phyloP scores from a whole-genome alignment of 2,888 invertebrate species.

The Hoplodrina blanda region DNA sequence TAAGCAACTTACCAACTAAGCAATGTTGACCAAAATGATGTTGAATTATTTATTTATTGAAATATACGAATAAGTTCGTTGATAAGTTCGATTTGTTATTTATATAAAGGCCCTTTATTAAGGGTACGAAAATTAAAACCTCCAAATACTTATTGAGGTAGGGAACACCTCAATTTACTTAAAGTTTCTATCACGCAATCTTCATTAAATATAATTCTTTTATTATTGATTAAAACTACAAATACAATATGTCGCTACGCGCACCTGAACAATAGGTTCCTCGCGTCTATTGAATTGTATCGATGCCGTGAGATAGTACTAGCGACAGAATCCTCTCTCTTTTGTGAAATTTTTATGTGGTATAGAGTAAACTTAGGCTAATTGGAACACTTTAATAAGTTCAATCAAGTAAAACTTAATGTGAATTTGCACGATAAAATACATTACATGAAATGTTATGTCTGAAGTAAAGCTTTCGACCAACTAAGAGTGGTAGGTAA shows the following conservation, averaged over 20 bases:
- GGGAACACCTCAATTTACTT: neutral
- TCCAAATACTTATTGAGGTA: neutral
- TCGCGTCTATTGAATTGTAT: conserved; percentile 75
- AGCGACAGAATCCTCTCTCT: conserved; percentile 79
- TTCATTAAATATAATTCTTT: conserved; percentile 33
- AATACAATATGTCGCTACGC: conserved; percentile 55
- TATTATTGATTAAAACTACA: conserved; percentile 47
- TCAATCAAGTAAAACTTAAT: neutral
- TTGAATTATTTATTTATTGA: conserved; percentile 72
- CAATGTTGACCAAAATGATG: conserved; percentile 53
- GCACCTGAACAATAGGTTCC: conserved; percentile 70
- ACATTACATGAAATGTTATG: too few relatives aligned
- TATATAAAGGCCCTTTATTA: neutral
- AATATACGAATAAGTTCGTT: conserved; percentile 69
- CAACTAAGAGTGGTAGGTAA: neutral
- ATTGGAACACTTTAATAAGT: conserved; percentile 12
- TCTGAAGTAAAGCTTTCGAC: neutral
- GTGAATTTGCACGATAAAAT: neutral
- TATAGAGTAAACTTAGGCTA: conserved; percentile 58
- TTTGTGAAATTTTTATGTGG: conserved; percentile 74
- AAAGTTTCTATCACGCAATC: conserved; percentile 20
- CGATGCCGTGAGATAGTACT: conserved; percentile 76
- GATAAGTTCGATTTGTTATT: conserved; percentile 36
- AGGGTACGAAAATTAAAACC: neutral
- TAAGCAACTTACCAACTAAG: conserved; percentile 28